Percentiles rank a stretch among this genome's conserved stretches.
phyloP scores from a whole-genome alignment of 2,113 vertebrate genomes.

The Heliornis fulica region DNA sequence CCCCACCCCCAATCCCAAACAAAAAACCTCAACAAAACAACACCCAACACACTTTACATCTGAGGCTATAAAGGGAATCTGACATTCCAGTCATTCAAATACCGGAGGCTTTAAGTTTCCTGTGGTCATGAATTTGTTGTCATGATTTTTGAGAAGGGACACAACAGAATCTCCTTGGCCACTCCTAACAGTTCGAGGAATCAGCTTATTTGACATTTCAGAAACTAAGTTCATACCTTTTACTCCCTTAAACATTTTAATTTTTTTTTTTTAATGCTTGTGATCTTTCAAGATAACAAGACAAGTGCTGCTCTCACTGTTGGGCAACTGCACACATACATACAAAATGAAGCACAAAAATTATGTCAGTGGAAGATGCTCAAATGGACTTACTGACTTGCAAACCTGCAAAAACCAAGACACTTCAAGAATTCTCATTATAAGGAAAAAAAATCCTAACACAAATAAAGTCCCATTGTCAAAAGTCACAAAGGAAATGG shows the following conservation, averaged over 20 bases:
- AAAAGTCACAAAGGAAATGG: neutral
- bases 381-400: neutral
- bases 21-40: neutral
- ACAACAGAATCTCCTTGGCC: neutral
- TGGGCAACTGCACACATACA: neutral
- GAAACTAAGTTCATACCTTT: neutral
- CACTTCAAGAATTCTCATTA: neutral
- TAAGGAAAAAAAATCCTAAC: neutral
- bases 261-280: neutral
- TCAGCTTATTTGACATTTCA: neutral
- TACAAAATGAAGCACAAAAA: neutral
- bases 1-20: neutral
- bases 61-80: neutral
- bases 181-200: neutral
- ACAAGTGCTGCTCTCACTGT: neutral
- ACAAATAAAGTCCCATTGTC: neutral
- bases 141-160: neutral
- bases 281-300: neutral
- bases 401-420: neutral
- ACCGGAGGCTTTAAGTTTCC: neutral
- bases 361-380: neutral
- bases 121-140: neutral
- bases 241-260: neutral
- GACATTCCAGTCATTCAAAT: neutral
- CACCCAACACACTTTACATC: neutral